Conservation (phyloP, 2,888 invertebrate species). For the Prosopocoilus inquinatus region DNA sequence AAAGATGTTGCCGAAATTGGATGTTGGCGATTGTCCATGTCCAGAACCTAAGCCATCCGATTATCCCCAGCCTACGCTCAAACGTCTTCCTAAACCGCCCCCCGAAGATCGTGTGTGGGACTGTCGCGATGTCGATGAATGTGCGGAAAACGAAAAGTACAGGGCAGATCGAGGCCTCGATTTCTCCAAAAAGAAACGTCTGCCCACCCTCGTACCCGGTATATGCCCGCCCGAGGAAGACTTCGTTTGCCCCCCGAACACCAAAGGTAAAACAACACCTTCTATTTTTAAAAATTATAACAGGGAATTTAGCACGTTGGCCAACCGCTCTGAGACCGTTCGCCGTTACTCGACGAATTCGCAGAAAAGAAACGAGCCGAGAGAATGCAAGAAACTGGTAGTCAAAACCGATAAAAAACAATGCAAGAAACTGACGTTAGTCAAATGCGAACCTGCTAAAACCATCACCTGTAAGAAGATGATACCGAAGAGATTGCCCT, state of each 20-base stretch:
- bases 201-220: neutral
- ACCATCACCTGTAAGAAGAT: constrained; percentile 3
- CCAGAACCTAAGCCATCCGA: neutral
- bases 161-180: neutral
- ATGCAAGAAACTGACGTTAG: constrained; percentile 7
- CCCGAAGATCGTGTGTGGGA: constrained; percentile 1
- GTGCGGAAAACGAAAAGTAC: neutral
- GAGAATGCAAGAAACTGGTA: constrained; percentile 14
- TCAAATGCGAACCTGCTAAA: constrained; percentile 9
- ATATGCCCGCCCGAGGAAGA: neutral
- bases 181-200: neutral
- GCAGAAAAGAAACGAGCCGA: neutral
- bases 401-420: neutral
- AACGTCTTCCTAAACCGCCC: neutral
- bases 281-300: constrained; percentile 5
- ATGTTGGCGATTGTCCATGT: neutral
- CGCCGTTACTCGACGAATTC: neutral
- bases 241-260: neutral
- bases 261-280: neutral
- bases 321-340: no score
- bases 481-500: constrained; percentile 7
- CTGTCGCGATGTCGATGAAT: neutral
- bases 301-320: neutral
- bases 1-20: neutral
- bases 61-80: neutral